Evolutionary conservation across 1,140 invertebrate species (phyloP), one percentile per base, ranked within the genome.

Genomic region (Drosophila sechellia): DNA sequence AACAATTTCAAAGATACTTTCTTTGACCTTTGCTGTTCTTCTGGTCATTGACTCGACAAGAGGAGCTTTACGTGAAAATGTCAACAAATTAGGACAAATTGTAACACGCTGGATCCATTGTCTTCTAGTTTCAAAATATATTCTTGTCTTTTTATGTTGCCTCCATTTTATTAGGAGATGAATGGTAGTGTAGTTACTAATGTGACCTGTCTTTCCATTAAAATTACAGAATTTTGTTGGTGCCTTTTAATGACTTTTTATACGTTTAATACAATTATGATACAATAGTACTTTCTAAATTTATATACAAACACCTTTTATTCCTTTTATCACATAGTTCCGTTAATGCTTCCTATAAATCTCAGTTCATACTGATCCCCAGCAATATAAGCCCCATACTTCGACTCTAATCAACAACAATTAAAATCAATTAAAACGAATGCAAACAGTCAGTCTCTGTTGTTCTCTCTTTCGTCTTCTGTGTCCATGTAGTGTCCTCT

Each of bases 371-470:
- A 15, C 34, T 59, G 43, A 34, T 59, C 34, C 48, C 22, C 12
- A 31, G 6, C 35, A 20, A n/a, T 8, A 43, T 34, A 69, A 70
- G 69, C 69, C 66, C 22, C 52, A 57, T 52, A 71, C 68, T 59
- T 25, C 55, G 39, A 66, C 78, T 57, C 64, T 77, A 87, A 87
- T 87, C 84, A 87, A 76, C 66, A 65, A 63, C 83, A 87, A 87
- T 87, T 83, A 87, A 87, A 87, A 89, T 89, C 83, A 87, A 87
- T 87, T 89, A 87, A 87, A 89, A 52, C 49, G 52, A 63, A 64
- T 78, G 83, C 75, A 79, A 71, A 79, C 79, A 49, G 53, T 52
- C 75, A 65, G 45, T 58, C 22, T 40, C 11, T 39, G 10, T 43
- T 25, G 12, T 34, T 31, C 22, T 22, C 46, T 27, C 46, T 48